Base-by-base conservation (phyloP, 1,140 invertebrate genomes). In the Nasonia longicornis region DNA sequence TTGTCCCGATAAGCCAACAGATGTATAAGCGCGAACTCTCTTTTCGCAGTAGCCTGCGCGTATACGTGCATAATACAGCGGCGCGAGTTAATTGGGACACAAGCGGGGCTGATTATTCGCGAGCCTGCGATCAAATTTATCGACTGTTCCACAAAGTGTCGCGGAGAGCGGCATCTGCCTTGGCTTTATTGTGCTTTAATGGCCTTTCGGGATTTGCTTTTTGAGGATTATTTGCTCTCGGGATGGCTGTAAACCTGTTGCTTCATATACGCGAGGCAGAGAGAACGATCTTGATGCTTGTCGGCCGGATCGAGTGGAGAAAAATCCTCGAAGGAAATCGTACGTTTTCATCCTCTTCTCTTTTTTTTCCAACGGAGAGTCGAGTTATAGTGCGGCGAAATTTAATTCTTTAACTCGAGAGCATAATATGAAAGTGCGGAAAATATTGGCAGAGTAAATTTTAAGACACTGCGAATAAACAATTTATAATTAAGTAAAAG, bases 141-240 rank as follows among this genome's bases (percentile, higher is more conserved):
- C 63, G 71, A 63, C 52, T 67, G 79, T 69, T 7, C 45, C 10
- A 66, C 16, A 48, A 38, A 14, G 35, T 74, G 14, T 63, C 52
- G 70, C 35, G 31, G 31, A 38, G 2, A 38, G 2, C 20, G 1
- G 45, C 70, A 42, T 63, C 78, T 22, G 0, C 66, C 31, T 42
- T 7, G 26, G 73, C 64, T 79, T 79, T 73, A 79, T 79, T 79
- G 52, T 73, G 38, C 45, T 64, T 79, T 79, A 73, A 79, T 72
- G 35, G 38, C 0, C 14, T n/a, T n/a, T 63, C n/a, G 22, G 6
- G 26, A 67, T 58, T 66, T 73, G 63, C 4, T 42, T 79, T 72
- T 38, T 71, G 52, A 20, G 52, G 52, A 58, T 58, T 58, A 58
- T 16, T 52, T 20, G 48, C 48, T 1, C 6, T 52, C 6, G 52